These are phyloP conservation scores for Barypeithes pellucidus DNA, from an alignment of 2,888 invertebrate species.

Conservation along the genomic window DNA sequence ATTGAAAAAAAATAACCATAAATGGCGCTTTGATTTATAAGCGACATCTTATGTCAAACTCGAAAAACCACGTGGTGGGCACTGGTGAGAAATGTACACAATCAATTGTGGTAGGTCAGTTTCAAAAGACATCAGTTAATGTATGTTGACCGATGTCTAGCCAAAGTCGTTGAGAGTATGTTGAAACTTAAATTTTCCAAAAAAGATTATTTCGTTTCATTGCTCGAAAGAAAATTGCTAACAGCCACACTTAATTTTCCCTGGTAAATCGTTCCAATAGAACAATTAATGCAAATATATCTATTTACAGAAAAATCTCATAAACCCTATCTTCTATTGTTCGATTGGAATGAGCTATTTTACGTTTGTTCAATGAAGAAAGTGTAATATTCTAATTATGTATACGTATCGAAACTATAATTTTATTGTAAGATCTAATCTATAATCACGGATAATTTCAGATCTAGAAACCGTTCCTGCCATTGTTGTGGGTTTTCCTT, in stretches of 20 bases:
- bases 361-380: constrained; percentile 13
- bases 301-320: background rate
- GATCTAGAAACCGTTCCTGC: background rate
- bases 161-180: too few species aligned
- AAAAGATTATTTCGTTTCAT: too few species aligned
- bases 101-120: too few species aligned
- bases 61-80: too few species aligned
- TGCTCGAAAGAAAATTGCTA: too few species aligned
- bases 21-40: too few species aligned
- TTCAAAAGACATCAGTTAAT: too few species aligned
- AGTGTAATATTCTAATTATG: background rate
- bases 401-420: background rate
- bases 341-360: background rate
- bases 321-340: background rate
- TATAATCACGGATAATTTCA: background rate
- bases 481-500: background rate
- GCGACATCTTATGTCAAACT: too few species aligned
- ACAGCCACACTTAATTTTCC: background rate
- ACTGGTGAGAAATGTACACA: too few species aligned
- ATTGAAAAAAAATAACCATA: too few species aligned
- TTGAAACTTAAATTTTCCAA: too few species aligned
- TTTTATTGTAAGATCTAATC: background rate
- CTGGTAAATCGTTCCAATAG: background rate
- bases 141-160: too few species aligned
- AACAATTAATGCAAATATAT: background rate